phyloP scores from a whole-genome alignment of 1,140 invertebrate species.

The Bombus vancouverensis region DNA sequence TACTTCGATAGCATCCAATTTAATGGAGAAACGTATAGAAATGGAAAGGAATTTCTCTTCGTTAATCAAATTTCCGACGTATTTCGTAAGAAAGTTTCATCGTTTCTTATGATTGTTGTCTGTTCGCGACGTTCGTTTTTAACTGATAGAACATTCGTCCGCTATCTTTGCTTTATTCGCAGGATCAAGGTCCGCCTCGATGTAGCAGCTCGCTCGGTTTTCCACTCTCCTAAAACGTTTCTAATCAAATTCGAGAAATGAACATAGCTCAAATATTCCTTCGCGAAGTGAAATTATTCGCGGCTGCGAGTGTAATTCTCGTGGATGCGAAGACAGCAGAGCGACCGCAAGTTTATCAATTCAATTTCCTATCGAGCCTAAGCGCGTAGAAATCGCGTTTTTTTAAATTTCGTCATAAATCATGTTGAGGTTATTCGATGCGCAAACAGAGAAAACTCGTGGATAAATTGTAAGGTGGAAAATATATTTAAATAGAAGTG shows the following conservation, averaged over 20 bases:
- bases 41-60: background rate
- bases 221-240: background rate
- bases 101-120: background rate
- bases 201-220: background rate
- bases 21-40: background rate
- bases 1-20: background rate
- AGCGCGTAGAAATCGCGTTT: background rate
- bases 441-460: too few relatives aligned
- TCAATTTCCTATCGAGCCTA: background rate
- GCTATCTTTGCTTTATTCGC: background rate
- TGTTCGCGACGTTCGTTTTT: background rate
- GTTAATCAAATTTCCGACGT: background rate
- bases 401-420: background rate
- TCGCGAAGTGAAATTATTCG: background rate
- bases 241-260: constrained; percentile 8
- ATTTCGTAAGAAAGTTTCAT: background rate
- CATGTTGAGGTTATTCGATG: too few relatives aligned
- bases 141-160: background rate
- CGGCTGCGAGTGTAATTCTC: background rate
- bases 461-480: too few relatives aligned
- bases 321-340: background rate
- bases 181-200: background rate
- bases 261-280: background rate
- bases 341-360: background rate
- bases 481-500: too few relatives aligned